phyloP scores from a whole-genome alignment of 1,140 invertebrate genomes.

The Tachypleus tridentatus region DNA sequence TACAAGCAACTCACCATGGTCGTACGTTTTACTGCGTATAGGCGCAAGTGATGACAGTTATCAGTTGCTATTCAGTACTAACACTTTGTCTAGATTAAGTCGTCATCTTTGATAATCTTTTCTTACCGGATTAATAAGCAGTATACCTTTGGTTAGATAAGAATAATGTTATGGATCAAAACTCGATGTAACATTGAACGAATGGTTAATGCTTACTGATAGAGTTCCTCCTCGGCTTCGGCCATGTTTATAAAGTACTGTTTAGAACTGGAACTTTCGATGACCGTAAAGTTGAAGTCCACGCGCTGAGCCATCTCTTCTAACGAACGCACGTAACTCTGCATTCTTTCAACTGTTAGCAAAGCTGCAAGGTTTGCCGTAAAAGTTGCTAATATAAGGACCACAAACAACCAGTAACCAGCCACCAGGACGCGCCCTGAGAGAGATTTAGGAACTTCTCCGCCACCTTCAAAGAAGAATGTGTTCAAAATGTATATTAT shows the following conservation, averaged over 20 bases:
- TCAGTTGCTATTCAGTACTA: too few species aligned
- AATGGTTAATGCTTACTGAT: slow-evolving; percentile 45
- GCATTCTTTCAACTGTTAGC: slow-evolving; percentile 90
- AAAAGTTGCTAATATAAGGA: slow-evolving; percentile 86
- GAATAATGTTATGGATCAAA: too few species aligned
- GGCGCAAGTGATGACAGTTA: too few species aligned
- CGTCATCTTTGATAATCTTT: too few species aligned
- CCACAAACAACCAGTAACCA: slow-evolving; percentile 86
- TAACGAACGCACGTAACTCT: slow-evolving; percentile 72
- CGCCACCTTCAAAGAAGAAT: slow-evolving; percentile 1
- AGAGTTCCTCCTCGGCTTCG: slow-evolving; percentile 71
- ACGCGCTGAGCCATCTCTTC: slow-evolving; percentile 76
- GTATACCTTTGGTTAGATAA: too few species aligned
- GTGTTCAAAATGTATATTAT: too few species aligned
- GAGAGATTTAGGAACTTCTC: slow-evolving; percentile 58
- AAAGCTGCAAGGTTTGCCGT: slow-evolving; percentile 95
- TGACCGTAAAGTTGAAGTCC: slow-evolving; percentile 82
- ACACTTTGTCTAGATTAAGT: too few species aligned
- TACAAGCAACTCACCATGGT: too few species aligned
- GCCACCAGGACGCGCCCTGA: slow-evolving; percentile 72
- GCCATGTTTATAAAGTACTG: slow-evolving; percentile 88
- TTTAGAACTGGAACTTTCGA: slow-evolving; percentile 59
- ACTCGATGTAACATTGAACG: too few species aligned
- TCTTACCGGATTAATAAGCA: too few species aligned
- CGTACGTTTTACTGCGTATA: too few species aligned